phyloP scores from a whole-genome alignment of 2,888 invertebrate species.

The Machimus rusticus region DNA sequence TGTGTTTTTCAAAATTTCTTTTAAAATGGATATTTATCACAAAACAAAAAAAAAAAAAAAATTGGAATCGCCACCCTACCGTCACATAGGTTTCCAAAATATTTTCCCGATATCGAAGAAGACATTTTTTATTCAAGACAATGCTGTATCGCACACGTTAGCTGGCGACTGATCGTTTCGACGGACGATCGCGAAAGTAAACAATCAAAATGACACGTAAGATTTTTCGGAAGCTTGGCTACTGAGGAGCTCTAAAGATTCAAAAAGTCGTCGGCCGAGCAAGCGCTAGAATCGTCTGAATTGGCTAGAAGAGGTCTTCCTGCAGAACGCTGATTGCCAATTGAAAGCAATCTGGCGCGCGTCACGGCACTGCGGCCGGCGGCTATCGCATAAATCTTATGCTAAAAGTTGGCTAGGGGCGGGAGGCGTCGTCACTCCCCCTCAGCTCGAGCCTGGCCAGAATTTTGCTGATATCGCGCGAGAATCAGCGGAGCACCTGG shows the following conservation, averaged over 20 bases:
- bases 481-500: background rate
- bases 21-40: background rate
- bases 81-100: background rate
- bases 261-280: background rate
- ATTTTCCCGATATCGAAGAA: background rate
- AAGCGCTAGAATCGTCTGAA: background rate
- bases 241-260: background rate
- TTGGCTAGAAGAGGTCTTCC: background rate
- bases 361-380: background rate
- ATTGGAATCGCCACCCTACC: background rate
- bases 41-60: too few relatives aligned
- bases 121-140: background rate
- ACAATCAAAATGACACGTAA: background rate
- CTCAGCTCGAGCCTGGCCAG: background rate
- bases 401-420: background rate
- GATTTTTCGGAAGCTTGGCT: background rate
- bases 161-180: background rate
- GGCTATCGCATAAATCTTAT: background rate
- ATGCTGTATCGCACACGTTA: background rate
- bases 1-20: background rate
- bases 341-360: constrained; percentile 13
- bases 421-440: background rate
- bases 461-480: background rate
- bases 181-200: background rate
- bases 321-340: background rate